These are phyloP conservation scores for Sitta europaea DNA, from an alignment of 2,113 vertebrate genomes.

Conservation along the genomic window DNA sequence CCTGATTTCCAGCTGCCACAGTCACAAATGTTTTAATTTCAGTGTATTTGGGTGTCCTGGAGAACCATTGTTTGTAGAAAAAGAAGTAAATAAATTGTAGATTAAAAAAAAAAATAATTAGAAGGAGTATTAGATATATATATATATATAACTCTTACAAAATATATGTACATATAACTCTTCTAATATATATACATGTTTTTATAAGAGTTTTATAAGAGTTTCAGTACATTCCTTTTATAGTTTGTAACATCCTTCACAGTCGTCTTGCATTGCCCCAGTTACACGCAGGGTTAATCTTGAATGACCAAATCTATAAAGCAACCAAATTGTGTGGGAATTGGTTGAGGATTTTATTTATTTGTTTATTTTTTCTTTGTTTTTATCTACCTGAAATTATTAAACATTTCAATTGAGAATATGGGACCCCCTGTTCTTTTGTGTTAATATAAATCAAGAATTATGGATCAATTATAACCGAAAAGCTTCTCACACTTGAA, in stretches of 20 bases:
- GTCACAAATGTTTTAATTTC: background rate
- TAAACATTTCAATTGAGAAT: background rate
- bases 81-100: background rate
- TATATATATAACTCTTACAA: no score
- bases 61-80: background rate
- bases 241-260: background rate
- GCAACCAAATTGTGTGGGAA: background rate
- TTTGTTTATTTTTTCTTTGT: background rate
- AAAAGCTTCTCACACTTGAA: background rate
- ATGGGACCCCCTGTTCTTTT: background rate
- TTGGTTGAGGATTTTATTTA: background rate
- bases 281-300: background rate
- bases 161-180: background rate
- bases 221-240: background rate
- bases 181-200: background rate
- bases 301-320: background rate
- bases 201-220: background rate
- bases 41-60: background rate
- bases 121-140: background rate
- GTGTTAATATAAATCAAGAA: background rate
- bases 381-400: background rate
- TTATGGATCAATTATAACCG: background rate
- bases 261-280: background rate
- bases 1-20: background rate
- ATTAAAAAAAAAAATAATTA: background rate